Evolutionary conservation across 2,113 vertebrate genomes (phyloP).

Genomic region (Tyto alba): DNA sequence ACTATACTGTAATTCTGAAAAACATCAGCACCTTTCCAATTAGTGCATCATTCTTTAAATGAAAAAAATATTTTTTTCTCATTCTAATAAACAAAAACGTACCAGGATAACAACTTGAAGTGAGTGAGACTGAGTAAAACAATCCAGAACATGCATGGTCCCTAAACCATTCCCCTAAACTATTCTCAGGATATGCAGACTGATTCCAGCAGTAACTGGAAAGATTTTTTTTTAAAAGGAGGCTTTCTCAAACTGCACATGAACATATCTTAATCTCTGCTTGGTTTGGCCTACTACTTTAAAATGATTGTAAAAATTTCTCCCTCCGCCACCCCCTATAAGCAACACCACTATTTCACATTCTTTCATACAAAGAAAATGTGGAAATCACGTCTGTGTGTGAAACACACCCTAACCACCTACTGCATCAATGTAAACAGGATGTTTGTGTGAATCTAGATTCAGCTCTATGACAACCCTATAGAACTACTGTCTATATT

Average conservation of each 20-base stretch:
- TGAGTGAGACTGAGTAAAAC: not conserved
- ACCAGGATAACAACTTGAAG: not conserved
- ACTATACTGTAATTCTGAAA: not conserved
- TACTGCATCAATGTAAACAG: not conserved
- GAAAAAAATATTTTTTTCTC: not conserved
- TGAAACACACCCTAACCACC: not conserved
- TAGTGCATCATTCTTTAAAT: not conserved
- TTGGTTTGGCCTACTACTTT: not conserved
- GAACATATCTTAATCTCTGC: not conserved
- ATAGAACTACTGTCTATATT: not conserved
- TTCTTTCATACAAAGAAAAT: not conserved
- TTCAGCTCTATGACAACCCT: not conserved
- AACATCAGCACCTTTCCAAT: not conserved
- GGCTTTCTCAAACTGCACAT: not conserved
- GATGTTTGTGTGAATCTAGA: not conserved
- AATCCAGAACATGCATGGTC: not conserved
- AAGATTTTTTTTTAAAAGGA: not conserved
- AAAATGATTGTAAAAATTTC: not conserved
- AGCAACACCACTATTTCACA: not conserved
- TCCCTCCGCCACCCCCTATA: not conserved
- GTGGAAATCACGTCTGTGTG: not conserved
- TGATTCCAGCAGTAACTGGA: not conserved
- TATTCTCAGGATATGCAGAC: not conserved
- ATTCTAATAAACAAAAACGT: not conserved
- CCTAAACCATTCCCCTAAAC: not conserved